Evolutionary conservation across 2,888 invertebrate species (phyloP), one percentile per base, ranked within the genome.

Genomic region (Callyntrura guangdongensis): DNA sequence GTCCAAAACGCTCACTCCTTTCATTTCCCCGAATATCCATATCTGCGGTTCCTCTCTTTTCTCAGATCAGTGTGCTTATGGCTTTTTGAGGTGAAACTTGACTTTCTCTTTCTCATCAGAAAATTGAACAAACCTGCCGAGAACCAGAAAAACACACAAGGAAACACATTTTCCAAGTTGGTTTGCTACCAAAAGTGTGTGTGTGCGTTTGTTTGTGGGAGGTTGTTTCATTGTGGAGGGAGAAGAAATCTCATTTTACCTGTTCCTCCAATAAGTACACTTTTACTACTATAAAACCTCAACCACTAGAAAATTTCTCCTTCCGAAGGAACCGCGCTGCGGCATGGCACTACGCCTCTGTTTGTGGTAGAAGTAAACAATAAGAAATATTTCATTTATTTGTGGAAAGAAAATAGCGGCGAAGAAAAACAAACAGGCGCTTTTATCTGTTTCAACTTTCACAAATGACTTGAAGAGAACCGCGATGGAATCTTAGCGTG

Each of bases 11-110:
- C 49, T 77, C 74, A 22, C 14, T 77, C 74, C 45, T 77, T 77
- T 53, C 22, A 17, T 36, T 36, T 49, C 53, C 49, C 72, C 47
- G 74, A 59, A 74, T 88, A 88, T 88, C 59, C 59, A 87, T 69
- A 87, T 87, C 87, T 81, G 87, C 69, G 88, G 83, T 83, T 74
- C 49, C 61, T 72, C 61, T 81, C 56, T 83, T 64, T 69, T 45
- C 36, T 47, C 81, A 84, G 89, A 90, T 90, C 89, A 90, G 89
- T 90, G 36, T 79, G 85, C 85, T 84, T 79, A 85, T 64, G 79
- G 89, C 89, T 79, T 79, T 61, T 90, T 82, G 69, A 84, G 85
- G 79, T 69, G 85, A 79, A 90, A 79, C 79, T 85, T 89, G 89
- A 79, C 89, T 90, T 85, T 85, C 72, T 89, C 67, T 47, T 79